Base-by-base conservation (phyloP, 1,140 invertebrate genomes). In the Aleiodes sp. region DNA sequence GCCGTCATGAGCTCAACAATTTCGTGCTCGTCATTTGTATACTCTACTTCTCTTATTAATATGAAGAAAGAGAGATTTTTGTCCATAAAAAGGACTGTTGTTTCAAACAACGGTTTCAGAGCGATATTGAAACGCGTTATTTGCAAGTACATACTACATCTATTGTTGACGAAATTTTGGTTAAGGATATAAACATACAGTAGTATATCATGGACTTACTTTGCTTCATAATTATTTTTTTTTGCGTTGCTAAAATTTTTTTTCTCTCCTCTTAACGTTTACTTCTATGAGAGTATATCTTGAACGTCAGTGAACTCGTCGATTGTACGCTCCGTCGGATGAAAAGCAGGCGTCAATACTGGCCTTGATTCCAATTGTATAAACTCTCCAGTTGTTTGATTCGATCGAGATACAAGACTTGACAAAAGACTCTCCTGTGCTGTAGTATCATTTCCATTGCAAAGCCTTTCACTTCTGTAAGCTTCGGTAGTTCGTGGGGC, bases 391-490 rank as follows among this genome's bases (percentile, higher is more conserved):
- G 70, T 74, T 2, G 76, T 75, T 21, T 31, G 62, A 39, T 76
- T 81, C 24, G 75, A 75, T 43, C 69, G 73, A 28, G 70, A 70
- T 56, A 59, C 37, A 71, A 76, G 29, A 65, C 81, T 70, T 0
- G 87, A 87, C 39, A 93, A 79, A 29, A 94, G 78, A 9, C 90
- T 90, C 75, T 93, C 92, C 77, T 93, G 91, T 39, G 92, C 87
- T 0, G 92, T n/a, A n/a, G n/a, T 93, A 69, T 92, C 89, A 73
- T 91, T 91, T 1, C 92, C 92, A 78, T 94, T 94, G 79, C 90
- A 92, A 8, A 91, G 90, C 71, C 90, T 88, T 78, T 93, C 91
- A 1, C 89, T 90, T 3, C 79, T 75, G 66, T 83, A 83, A 26
- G 78, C 80, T 35, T 83, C 80, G 0, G 62, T 70, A 69, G 60